phyloP scores from a whole-genome alignment of 2,888 invertebrate species.

The Aricia artaxerxes region DNA sequence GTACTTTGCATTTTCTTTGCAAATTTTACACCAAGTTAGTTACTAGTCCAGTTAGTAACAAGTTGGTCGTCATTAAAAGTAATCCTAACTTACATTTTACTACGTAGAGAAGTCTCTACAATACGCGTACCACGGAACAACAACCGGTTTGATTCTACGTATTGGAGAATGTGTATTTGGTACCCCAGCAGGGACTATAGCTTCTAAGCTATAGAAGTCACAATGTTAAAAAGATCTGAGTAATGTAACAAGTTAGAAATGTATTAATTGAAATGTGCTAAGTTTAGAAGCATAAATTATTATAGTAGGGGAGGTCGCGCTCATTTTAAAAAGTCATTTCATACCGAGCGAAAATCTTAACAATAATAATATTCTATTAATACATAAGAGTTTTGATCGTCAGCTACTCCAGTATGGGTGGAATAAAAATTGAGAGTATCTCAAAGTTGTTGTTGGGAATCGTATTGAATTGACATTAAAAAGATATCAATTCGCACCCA shows the following conservation, averaged over 20 bases:
- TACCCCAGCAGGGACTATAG: neutral
- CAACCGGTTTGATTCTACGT: neutral
- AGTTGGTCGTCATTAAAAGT: neutral
- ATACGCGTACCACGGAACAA: neutral
- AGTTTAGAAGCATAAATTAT: too few species aligned
- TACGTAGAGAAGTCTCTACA: neutral
- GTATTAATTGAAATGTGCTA: neutral
- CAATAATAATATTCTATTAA: too few species aligned
- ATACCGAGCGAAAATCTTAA: too few species aligned
- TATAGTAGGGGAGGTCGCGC: too few species aligned
- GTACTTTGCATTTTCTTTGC: neutral
- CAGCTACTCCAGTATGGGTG: too few species aligned
- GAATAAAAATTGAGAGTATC: too few species aligned
- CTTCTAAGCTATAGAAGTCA: neutral
- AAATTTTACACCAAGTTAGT: neutral
- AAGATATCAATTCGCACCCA: too few species aligned
- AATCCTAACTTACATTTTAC: slow-evolving; percentile 36
- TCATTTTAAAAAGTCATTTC: too few species aligned
- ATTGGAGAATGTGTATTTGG: neutral
- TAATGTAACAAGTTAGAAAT: neutral
- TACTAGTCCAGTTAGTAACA: neutral
- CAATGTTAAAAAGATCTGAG: neutral
- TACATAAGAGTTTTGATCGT: too few species aligned
- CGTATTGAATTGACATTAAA: too few species aligned
- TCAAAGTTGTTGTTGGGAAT: too few species aligned